phyloP scores from a whole-genome alignment of 2,113 vertebrate species.

The Neogale vison region DNA sequence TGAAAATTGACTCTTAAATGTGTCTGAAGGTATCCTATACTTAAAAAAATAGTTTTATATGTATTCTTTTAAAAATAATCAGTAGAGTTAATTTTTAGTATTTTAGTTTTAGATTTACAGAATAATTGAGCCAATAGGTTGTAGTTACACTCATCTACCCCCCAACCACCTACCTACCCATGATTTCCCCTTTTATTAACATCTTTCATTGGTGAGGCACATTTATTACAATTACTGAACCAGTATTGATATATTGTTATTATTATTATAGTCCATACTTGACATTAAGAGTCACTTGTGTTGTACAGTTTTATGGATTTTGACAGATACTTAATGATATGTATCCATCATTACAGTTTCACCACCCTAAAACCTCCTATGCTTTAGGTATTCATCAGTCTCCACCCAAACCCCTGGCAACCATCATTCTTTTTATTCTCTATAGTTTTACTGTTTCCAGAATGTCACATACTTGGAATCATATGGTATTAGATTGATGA shows the following conservation, averaged over 20 bases:
- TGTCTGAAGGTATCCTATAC: neutral
- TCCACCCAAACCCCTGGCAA: neutral
- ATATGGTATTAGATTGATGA: neutral
- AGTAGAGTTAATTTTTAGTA: neutral
- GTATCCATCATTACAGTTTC: neutral
- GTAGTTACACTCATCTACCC: neutral
- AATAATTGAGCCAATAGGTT: neutral
- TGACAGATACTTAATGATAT: neutral
- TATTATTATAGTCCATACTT: neutral
- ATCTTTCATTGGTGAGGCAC: neutral
- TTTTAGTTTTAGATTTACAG: neutral
- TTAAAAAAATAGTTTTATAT: neutral
- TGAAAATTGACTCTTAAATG: conserved; percentile 4
- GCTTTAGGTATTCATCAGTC: neutral
- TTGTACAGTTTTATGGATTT: neutral
- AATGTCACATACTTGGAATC: neutral
- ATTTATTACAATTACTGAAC: neutral
- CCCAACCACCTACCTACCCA: neutral
- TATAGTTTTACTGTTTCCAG: neutral
- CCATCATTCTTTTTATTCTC: neutral
- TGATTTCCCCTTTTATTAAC: conserved; percentile 6
- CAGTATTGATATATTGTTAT: neutral
- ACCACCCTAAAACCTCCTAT: neutral
- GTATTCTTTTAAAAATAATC: conserved; percentile 9
- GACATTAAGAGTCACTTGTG: neutral